Conservation (phyloP, 2,888 invertebrate genomes). For the Anthrax anthrax region DNA sequence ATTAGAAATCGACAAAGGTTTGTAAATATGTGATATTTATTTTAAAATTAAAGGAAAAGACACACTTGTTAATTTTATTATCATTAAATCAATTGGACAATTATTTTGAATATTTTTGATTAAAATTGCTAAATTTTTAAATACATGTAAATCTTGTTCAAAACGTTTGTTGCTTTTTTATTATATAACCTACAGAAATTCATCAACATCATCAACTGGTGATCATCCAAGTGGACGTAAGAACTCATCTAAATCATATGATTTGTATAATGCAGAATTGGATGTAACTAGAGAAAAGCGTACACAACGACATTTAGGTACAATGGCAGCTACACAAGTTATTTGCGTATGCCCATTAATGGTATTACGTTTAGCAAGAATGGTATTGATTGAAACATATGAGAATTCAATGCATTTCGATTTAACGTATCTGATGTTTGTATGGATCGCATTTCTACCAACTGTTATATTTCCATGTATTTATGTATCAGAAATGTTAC, state of each 20-base stretch:
- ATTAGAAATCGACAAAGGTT: conserved; percentile 30
- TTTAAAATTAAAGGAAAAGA: too few species aligned
- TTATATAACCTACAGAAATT: conserved; percentile 28
- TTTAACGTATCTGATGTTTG: conserved; percentile 50
- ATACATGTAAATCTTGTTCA: too few species aligned
- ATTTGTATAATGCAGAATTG: conserved; percentile 40
- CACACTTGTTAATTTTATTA: too few species aligned
- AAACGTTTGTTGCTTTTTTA: too few species aligned
- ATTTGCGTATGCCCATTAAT: conserved; percentile 53
- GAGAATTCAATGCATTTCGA: conserved; percentile 53
- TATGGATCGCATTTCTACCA: conserved; percentile 56
- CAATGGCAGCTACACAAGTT: conserved; percentile 50
- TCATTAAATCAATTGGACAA: too few species aligned
- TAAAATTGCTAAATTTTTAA: too few species aligned
- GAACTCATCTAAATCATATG: conserved; percentile 27
- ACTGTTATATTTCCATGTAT: conserved; percentile 50
- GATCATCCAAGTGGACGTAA: conserved; percentile 14
- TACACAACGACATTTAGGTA: conserved; percentile 50
- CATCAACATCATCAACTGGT: conserved; percentile 26
- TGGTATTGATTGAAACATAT: conserved; percentile 51
- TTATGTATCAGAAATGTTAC: conserved; percentile 49
- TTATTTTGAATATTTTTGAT: too few species aligned
- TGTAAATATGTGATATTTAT: conserved; percentile 9
- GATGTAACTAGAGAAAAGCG: conserved; percentile 47
- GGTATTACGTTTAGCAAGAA: conserved; percentile 44